Conservation (phyloP, 92 coral and sea anemone genomes). For the Anthopleura xanthogrammica region DNA sequence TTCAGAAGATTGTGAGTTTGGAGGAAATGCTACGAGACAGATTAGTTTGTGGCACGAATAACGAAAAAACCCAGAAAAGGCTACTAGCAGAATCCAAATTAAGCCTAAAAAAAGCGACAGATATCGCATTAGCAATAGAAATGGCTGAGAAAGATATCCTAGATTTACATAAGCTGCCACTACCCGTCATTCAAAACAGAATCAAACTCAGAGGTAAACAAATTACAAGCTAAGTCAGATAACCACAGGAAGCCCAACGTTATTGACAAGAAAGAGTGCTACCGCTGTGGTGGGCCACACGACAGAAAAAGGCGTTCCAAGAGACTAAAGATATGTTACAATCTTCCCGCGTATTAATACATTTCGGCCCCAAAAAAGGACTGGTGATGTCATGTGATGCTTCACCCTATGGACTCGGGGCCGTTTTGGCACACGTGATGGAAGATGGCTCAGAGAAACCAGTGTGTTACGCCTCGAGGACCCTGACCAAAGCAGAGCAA, state of each 20-base stretch:
- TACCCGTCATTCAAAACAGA: neutral
- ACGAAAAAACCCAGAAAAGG: conserved; percentile 19
- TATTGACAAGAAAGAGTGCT: too few relatives aligned
- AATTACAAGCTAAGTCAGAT: neutral
- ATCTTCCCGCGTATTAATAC: conserved; percentile 31
- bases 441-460: conserved; percentile 14
- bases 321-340: conserved; percentile 34
- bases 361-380: conserved; percentile 43
- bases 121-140: neutral
- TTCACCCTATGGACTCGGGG: conserved; percentile 48
- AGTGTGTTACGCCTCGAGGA: conserved; percentile 11
- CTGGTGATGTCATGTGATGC: conserved; percentile 49
- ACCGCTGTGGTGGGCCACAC: too few relatives aligned
- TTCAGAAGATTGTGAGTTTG: conserved; percentile 28
- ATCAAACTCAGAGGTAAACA: too few relatives aligned
- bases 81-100: conserved; percentile 13
- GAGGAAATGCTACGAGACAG: conserved; percentile 49
- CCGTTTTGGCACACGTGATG: conserved; percentile 36
- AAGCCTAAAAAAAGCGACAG: conserved; percentile 1
- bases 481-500: conserved; percentile 2
- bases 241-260: too few relatives aligned
- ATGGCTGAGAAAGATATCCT: neutral
- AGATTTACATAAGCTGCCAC: neutral
- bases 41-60: conserved; percentile 33
- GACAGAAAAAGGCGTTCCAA: conserved; percentile 34